Conservation (phyloP, 2,888 invertebrate species). For the Colletes collaris region DNA sequence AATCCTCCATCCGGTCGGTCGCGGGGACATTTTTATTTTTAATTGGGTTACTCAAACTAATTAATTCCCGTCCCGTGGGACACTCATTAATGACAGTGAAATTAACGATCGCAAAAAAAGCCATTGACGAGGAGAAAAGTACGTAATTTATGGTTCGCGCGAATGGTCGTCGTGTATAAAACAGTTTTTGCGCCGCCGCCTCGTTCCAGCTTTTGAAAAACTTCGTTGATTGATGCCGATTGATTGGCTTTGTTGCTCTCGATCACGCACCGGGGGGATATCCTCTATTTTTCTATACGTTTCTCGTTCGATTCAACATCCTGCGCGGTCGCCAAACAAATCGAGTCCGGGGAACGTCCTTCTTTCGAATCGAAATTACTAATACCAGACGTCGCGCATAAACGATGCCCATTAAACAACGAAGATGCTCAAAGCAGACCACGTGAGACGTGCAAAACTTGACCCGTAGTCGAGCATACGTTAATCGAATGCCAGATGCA, state of each 20-base stretch:
- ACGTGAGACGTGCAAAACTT: no score
- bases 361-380: no score
- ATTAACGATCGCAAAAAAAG: slow-evolving; percentile 51
- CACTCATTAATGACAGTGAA: slow-evolving; percentile 57
- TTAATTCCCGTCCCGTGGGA: slow-evolving; percentile 57
- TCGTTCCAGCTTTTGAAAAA: slow-evolving; percentile 44
- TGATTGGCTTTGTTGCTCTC: slow-evolving; percentile 67
- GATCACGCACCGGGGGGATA: slow-evolving; percentile 49
- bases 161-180: slow-evolving; percentile 45
- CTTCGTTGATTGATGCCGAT: slow-evolving; percentile 46
- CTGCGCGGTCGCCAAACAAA: background rate
- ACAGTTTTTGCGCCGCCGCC: slow-evolving; percentile 35
- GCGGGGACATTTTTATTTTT: slow-evolving; percentile 66
- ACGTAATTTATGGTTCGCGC: slow-evolving; percentile 60
- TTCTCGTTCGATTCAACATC: background rate
- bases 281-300: slow-evolving; percentile 8
- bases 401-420: no score
- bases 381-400: no score
- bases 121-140: slow-evolving; percentile 39
- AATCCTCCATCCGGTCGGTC: slow-evolving; percentile 11
- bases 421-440: no score
- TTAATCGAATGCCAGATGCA: no score
- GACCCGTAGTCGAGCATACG: no score
- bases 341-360: no score
- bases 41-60: slow-evolving; percentile 69